A percentile compares a stretch with the other conserved stretches of the same genome.
Conservation (phyloP, 2,797 vertebrate genomes). For the Phaenicophaeus curvirostris region DNA sequence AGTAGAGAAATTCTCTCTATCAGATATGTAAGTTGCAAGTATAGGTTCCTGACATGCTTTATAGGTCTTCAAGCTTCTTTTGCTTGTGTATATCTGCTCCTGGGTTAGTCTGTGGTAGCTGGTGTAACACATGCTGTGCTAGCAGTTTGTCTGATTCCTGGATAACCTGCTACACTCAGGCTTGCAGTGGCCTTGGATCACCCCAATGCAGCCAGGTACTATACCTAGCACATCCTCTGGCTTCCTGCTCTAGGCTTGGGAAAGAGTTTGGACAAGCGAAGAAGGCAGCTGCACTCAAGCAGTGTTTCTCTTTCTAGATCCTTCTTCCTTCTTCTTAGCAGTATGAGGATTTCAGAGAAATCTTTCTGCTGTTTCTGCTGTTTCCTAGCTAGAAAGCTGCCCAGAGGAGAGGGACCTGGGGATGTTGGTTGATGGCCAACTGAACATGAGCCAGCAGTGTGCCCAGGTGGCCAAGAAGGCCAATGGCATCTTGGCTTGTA, state of each 20-base stretch:
- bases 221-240: neutral
- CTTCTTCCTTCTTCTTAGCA: neutral
- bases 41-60: neutral
- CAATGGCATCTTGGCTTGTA: too few relatives aligned
- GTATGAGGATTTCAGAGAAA: neutral
- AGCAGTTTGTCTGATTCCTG: neutral
- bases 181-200: rapidly evolving
- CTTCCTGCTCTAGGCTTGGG: neutral
- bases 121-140: rapidly evolving
- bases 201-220: neutral
- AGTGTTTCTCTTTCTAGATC: neutral
- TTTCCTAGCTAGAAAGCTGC: too few relatives aligned
- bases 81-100: rapidly evolving
- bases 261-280: neutral
- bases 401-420: too few relatives aligned
- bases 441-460: too few relatives aligned
- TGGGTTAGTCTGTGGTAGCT: neutral
- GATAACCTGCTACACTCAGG: neutral
- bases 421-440: too few relatives aligned
- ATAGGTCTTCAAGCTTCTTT: neutral
- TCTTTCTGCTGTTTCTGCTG: neutral
- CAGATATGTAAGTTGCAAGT: neutral
- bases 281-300: neutral
- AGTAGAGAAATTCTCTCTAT: neutral
- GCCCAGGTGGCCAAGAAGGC: too few relatives aligned